phyloP scores from a whole-genome alignment of 2,113 vertebrate genomes.

The Phoenicopterus ruber region DNA sequence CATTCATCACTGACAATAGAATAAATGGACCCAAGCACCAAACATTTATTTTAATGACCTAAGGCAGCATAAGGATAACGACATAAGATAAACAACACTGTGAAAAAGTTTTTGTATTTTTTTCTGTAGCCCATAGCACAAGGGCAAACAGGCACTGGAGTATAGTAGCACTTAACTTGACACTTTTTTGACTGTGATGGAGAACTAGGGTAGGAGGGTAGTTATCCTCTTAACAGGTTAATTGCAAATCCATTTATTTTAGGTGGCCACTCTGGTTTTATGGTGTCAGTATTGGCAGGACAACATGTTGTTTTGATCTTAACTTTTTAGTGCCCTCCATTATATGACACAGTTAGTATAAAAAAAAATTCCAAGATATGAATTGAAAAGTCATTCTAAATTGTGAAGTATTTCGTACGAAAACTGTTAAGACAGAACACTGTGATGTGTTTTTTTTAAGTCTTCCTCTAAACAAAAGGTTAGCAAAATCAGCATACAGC shows the following conservation, averaged over 20 bases:
- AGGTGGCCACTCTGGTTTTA: conserved; percentile 49
- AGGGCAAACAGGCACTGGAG: not conserved
- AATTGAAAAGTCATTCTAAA: conserved; percentile 3
- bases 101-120: conserved; percentile 38
- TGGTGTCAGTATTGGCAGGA: conserved; percentile 42
- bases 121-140: not conserved
- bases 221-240: conserved; percentile 60
- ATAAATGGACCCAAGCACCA: conserved; percentile 66
- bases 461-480: not conserved
- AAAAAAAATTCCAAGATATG: not conserved
- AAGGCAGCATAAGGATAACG: conserved; percentile 57
- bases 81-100: conserved; percentile 58
- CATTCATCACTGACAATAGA: conserved; percentile 76
- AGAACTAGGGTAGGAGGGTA: conserved; percentile 5
- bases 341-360: not conserved
- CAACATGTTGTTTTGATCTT: conserved; percentile 2
- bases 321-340: not conserved
- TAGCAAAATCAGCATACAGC: not conserved
- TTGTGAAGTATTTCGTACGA: not conserved
- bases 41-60: conserved; percentile 78
- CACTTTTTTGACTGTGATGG: conserved; percentile 60
- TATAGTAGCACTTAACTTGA: conserved; percentile 27
- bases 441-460: not conserved
- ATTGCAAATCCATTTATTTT: conserved; percentile 70
- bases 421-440: not conserved